phyloP scores from a whole-genome alignment of 2,113 vertebrate species.

The Sturnus vulgaris region DNA sequence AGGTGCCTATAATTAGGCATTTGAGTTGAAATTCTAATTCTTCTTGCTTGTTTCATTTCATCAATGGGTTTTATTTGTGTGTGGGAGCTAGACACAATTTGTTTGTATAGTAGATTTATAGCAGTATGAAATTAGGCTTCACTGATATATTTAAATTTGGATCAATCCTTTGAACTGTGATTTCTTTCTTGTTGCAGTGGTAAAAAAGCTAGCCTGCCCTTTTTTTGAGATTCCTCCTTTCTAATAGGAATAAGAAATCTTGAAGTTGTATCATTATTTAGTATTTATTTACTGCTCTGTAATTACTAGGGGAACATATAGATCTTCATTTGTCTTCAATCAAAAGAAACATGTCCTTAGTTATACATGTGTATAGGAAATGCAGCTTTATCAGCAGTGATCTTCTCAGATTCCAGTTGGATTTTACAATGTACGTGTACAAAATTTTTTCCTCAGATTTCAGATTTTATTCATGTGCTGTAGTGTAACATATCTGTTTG shows the following conservation, averaged over 20 bases:
- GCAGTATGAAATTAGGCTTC: background rate
- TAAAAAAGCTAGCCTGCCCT: background rate
- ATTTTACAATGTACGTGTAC: background rate
- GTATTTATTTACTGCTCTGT: background rate
- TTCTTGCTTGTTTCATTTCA: background rate
- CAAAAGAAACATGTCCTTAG: background rate
- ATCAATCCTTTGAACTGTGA: background rate
- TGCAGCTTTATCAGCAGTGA: background rate
- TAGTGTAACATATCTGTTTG: background rate
- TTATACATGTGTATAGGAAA: background rate
- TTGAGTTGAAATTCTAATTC: background rate
- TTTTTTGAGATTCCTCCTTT: background rate
- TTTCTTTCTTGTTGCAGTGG: background rate
- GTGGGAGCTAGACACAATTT: background rate
- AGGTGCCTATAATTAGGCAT: background rate
- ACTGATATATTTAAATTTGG: background rate
- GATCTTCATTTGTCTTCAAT: background rate
- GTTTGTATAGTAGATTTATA: background rate
- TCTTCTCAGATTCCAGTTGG: background rate
- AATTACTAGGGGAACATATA: background rate
- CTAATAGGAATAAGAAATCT: background rate
- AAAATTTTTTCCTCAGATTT: background rate
- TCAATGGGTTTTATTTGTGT: background rate
- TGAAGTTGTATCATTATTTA: background rate
- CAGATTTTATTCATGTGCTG: background rate